Conservation (phyloP, 2,888 invertebrate genomes). For the Eilema griseolum region DNA sequence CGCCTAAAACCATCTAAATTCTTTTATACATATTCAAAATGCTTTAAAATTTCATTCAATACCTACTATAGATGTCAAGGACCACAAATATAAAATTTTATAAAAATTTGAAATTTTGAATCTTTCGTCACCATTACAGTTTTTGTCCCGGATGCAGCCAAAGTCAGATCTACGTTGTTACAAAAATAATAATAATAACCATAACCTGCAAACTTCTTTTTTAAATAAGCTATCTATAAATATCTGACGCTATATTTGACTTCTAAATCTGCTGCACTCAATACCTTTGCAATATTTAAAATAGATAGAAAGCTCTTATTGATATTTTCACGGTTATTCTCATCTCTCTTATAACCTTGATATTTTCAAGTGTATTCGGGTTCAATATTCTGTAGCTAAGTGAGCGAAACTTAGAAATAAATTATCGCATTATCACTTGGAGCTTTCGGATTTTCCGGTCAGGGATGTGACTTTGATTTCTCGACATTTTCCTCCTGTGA, state of each 20-base stretch:
- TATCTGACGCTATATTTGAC: not conserved
- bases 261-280: not conserved
- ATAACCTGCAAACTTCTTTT: not conserved
- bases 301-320: not conserved
- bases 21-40: too few relatives aligned
- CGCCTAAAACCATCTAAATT: too few relatives aligned
- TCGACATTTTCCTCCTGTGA: not conserved
- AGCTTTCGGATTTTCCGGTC: not conserved
- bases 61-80: too few relatives aligned
- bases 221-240: not conserved
- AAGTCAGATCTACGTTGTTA: not conserved
- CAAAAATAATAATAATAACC: too few relatives aligned
- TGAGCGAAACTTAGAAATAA: constrained; percentile 1
- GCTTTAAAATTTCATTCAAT: too few relatives aligned
- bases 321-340: constrained; percentile 1
- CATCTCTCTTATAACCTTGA: not conserved
- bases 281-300: not conserved
- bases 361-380: not conserved
- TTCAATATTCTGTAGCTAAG: not conserved
- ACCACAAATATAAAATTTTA: too few relatives aligned
- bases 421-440: not conserved
- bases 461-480: not conserved
- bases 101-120: too few relatives aligned
- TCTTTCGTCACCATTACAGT: too few relatives aligned
- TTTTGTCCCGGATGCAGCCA: not conserved